Evolutionary conservation across 2,113 vertebrate genomes (phyloP).

Genomic region (Xiphophorus couchianus): DNA sequence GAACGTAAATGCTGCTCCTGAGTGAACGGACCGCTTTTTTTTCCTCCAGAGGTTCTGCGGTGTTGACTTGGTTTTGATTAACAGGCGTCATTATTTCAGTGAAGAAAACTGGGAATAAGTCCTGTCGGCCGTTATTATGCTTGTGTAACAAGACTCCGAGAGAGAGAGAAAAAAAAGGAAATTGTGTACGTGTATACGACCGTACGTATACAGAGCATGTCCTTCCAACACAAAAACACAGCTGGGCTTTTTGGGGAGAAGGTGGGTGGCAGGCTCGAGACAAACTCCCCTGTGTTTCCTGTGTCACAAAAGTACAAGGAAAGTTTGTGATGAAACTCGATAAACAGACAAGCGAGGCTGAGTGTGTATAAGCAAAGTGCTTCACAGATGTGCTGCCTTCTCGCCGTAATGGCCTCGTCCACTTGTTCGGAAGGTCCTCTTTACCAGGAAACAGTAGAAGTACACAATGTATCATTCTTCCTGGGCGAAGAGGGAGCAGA

Average conservation of each 20-base stretch:
- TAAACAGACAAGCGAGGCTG: slow-evolving; percentile 82
- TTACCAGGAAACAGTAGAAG: slow-evolving; percentile 20
- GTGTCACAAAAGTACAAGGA: slow-evolving; percentile 64
- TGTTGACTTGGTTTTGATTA: slow-evolving; percentile 12
- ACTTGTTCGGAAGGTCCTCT: slow-evolving; percentile 49
- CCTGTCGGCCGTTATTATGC: slow-evolving; percentile 32
- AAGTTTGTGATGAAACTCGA: slow-evolving; percentile 85
- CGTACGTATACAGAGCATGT: slow-evolving; percentile 44
- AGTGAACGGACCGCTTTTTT: slow-evolving; percentile 42
- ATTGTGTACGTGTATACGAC: slow-evolving; percentile 25
- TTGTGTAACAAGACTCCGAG: neutral
- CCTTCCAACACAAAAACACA: slow-evolving; percentile 76
- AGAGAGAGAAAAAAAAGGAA: neutral
- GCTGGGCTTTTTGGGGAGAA: slow-evolving; percentile 76
- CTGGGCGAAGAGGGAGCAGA: slow-evolving; percentile 18
- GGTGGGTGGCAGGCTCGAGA: slow-evolving; percentile 76
- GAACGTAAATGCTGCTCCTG: slow-evolving; percentile 52
- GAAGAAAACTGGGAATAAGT: neutral
- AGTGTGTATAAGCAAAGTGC: slow-evolving; percentile 71
- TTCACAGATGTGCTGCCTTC: slow-evolving; percentile 70
- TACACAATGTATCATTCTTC: slow-evolving; percentile 50
- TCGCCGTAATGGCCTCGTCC: slow-evolving; percentile 47
- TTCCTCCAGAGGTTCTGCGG: slow-evolving; percentile 15
- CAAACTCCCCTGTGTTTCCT: slow-evolving; percentile 78
- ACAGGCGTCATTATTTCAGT: neutral